Percentiles rank a stretch among this genome's conserved stretches.
These are phyloP conservation scores for Apolygus lucorum DNA, from an alignment of 1,140 invertebrate species.

Conservation along the genomic window DNA sequence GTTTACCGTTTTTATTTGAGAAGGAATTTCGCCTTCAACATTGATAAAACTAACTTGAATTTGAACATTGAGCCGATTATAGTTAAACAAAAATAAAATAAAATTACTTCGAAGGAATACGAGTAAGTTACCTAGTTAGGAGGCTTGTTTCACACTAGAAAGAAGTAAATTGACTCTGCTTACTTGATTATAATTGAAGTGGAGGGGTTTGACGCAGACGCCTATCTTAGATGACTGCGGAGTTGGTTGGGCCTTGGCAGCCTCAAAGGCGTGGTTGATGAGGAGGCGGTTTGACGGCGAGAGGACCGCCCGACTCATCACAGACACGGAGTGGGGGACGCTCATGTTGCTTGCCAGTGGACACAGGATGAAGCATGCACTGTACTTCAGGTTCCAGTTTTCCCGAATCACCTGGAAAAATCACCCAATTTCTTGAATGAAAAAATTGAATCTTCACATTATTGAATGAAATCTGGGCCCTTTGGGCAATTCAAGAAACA, in stretches of 20 bases:
- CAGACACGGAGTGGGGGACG: constrained; percentile 52
- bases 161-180: too few species aligned
- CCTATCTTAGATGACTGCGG: constrained; percentile 53
- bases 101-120: too few species aligned
- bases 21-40: too few species aligned
- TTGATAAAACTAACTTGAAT: too few species aligned
- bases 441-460: too few species aligned
- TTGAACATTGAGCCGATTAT: too few species aligned
- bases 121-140: too few species aligned
- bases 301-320: constrained; percentile 48
- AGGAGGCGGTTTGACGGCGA: constrained; percentile 51
- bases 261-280: constrained; percentile 17
- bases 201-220: constrained; percentile 89
- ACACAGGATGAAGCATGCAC: constrained; percentile 80
- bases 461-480: neutral
- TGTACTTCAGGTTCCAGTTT: constrained; percentile 91
- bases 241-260: constrained; percentile 46
- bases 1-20: too few species aligned
- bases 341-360: constrained; percentile 50
- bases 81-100: too few species aligned
- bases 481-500: too few species aligned
- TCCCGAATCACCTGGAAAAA: constrained; percentile 65
- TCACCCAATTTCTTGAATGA: neutral
- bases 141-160: too few species aligned
- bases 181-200: constrained; percentile 76